Conservation (phyloP, 1,140 invertebrate species). For the Macrocentrus cingulum region DNA sequence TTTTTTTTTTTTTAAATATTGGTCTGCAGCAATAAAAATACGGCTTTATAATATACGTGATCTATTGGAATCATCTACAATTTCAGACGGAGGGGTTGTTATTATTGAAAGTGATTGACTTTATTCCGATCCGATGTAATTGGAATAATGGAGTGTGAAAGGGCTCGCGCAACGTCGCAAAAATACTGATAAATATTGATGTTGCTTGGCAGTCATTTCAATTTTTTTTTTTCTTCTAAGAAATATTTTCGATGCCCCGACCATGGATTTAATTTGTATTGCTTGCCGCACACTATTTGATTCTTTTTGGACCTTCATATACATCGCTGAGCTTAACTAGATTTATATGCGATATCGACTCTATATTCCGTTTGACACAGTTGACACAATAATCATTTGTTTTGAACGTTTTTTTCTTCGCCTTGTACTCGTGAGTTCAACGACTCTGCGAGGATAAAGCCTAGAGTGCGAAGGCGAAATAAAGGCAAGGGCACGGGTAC, state of each 20-base stretch:
- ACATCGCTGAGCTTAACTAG: no score
- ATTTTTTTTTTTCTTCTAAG: constrained; percentile 3
- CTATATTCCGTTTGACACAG: no score
- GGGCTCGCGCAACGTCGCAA: constrained; percentile 13
- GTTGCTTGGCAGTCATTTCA: constrained; percentile 23
- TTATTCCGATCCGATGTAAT: constrained; percentile 1
- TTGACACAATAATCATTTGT: no score
- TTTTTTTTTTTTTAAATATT: not conserved
- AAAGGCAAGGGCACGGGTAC: not conserved
- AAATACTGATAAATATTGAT: constrained; percentile 27
- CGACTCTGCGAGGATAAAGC: not conserved
- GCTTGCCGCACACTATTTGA: no score
- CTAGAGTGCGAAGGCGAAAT: not conserved
- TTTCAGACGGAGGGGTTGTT: not conserved
- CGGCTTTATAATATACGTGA: not conserved
- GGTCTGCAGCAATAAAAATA: constrained; percentile 3
- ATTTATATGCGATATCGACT: no score
- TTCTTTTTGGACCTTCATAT: no score
- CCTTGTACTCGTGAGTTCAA: not conserved
- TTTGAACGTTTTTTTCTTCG: no score
- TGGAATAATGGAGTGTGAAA: constrained; percentile 2
- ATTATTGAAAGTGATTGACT: not conserved
- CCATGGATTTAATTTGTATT: no score
- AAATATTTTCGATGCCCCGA: no score
- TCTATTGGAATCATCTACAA: not conserved